phyloP scores from a whole-genome alignment of 2,888 invertebrate species.

The Endomychus coccineus region DNA sequence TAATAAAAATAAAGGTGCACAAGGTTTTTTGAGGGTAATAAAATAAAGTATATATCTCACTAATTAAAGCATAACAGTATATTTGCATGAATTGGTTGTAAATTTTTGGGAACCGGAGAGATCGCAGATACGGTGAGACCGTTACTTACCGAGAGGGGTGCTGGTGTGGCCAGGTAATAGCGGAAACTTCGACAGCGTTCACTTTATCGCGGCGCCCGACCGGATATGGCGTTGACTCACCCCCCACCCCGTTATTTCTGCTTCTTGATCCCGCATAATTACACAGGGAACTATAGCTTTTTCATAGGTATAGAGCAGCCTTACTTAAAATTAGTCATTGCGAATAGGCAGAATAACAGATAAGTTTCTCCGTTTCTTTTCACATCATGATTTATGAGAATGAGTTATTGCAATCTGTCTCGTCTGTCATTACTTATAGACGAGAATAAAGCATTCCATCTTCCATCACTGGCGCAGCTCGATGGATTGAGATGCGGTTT shows the following conservation, averaged over 20 bases:
- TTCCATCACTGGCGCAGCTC: too few relatives aligned
- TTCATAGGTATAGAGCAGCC: conserved; percentile 8
- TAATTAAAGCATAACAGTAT: not conserved
- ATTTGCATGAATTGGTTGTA: conserved; percentile 4
- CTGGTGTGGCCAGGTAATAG: conserved; percentile 22
- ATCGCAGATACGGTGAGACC: conserved; percentile 5
- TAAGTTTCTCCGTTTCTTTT: too few relatives aligned
- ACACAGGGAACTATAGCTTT: too few relatives aligned
- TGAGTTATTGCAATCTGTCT: too few relatives aligned
- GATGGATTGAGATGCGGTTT: too few relatives aligned
- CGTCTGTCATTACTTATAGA: too few relatives aligned
- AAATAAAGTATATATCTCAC: too few relatives aligned
- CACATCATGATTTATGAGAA: too few relatives aligned
- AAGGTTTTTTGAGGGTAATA: too few relatives aligned
- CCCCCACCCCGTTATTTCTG: conserved; percentile 12
- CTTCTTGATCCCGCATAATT: conserved; percentile 23
- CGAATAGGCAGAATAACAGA: too few relatives aligned
- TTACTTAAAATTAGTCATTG: conserved; percentile 4
- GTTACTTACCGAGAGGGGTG: conserved; percentile 6
- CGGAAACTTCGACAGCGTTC: conserved; percentile 28
- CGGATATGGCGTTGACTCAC: conserved; percentile 28
- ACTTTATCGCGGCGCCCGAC: conserved; percentile 24
- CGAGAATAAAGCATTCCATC: too few relatives aligned
- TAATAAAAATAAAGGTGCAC: too few relatives aligned
- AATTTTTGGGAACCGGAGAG: conserved; percentile 6